Conservation (phyloP, 2,888 invertebrate species). For the Tineola bisselliella region DNA sequence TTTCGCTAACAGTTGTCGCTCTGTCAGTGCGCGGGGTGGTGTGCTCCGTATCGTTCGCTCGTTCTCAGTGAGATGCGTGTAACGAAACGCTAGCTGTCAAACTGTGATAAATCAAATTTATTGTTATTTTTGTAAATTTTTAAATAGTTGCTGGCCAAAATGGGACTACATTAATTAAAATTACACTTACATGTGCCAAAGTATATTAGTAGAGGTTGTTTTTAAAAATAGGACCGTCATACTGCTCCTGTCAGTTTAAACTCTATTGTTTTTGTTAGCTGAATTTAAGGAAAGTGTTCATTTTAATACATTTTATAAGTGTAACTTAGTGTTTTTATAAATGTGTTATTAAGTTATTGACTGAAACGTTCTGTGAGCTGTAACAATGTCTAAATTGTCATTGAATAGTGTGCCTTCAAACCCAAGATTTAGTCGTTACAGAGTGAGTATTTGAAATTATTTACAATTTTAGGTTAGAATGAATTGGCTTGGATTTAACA, state of each 20-base stretch:
- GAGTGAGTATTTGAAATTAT: conserved; percentile 38
- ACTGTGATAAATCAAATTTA: conserved; percentile 4
- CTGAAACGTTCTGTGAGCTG: conserved; percentile 17
- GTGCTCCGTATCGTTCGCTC: conserved; percentile 20
- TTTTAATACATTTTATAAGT: conserved; percentile 8
- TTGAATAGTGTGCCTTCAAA: conserved; percentile 60
- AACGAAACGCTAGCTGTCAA: conserved; percentile 35
- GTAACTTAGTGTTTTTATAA: background rate
- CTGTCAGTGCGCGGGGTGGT: conserved; percentile 38
- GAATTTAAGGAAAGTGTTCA: conserved; percentile 3
- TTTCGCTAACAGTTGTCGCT: conserved; percentile 44
- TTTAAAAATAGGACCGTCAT: background rate
- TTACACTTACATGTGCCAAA: background rate
- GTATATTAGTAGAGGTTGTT: background rate
- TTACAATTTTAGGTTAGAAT: conserved; percentile 5
- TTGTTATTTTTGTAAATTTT: background rate
- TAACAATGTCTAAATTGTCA: conserved; percentile 58
- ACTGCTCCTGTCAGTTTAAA: conserved; percentile 32
- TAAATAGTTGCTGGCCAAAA: background rate
- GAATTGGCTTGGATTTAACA: background rate
- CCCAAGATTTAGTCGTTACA: conserved; percentile 53
- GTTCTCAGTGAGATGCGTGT: conserved; percentile 22
- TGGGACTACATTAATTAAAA: background rate
- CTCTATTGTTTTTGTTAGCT: conserved; percentile 33
- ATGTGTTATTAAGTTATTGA: background rate